These are phyloP conservation scores for Lasioglossum calceatum DNA, from an alignment of 2,888 invertebrate genomes.

Conservation along the genomic window DNA sequence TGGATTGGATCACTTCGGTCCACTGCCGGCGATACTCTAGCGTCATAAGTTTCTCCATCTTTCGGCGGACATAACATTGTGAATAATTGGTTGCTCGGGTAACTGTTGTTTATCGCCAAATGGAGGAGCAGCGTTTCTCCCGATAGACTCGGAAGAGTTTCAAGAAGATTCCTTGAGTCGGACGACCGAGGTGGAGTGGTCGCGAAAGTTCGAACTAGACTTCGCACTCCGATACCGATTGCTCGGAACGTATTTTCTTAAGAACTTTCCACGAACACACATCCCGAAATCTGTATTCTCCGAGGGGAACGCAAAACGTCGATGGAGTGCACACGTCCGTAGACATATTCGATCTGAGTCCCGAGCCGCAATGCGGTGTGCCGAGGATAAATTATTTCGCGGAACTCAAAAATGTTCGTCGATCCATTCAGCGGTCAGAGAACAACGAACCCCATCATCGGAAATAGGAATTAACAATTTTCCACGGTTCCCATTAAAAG, in stretches of 20 bases:
- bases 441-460: neutral
- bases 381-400: slow-evolving; percentile 32
- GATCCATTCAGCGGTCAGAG: neutral
- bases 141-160: slow-evolving; percentile 68
- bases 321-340: slow-evolving; percentile 48
- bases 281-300: slow-evolving; percentile 70
- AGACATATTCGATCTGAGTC: slow-evolving; percentile 9
- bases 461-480: slow-evolving; percentile 34
- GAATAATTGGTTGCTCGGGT: slow-evolving; percentile 60
- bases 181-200: slow-evolving; percentile 66
- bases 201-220: slow-evolving; percentile 73
- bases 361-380: neutral
- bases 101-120: slow-evolving; percentile 62
- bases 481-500: slow-evolving; percentile 22
- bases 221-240: slow-evolving; percentile 75
- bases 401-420: slow-evolving; percentile 11
- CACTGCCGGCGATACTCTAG: neutral
- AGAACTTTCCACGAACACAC: slow-evolving; percentile 68
- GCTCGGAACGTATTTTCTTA: slow-evolving; percentile 73
- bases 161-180: slow-evolving; percentile 73
- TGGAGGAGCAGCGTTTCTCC: slow-evolving; percentile 56
- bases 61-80: slow-evolving; percentile 19
- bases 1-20: neutral
- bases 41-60: neutral
- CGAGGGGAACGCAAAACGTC: slow-evolving; percentile 51